These are phyloP conservation scores for Tachyglossus aculeatus DNA, from an alignment of 2,797 vertebrate species.

Conservation along the genomic window DNA sequence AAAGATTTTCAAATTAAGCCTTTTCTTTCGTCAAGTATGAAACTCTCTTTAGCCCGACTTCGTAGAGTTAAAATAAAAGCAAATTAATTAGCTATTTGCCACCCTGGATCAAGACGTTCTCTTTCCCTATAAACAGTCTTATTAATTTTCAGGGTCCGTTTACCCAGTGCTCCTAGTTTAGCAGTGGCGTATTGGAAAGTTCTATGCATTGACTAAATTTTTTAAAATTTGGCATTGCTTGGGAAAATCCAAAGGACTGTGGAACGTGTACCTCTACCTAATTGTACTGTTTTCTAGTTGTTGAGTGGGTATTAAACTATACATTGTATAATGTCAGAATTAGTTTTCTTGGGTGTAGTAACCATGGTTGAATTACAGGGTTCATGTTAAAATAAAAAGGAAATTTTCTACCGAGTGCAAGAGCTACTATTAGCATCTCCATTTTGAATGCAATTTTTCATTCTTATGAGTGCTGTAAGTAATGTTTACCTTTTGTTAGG, in stretches of 20 bases:
- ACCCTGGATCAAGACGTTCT: conserved; percentile 13
- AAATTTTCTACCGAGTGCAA: background rate
- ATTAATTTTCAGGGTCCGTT: conserved; percentile 24
- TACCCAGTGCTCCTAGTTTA: conserved; percentile 43
- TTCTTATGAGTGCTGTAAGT: conserved; percentile 49
- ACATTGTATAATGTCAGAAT: background rate
- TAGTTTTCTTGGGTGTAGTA: background rate
- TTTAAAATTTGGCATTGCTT: conserved; percentile 8
- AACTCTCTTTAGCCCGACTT: conserved; percentile 30
- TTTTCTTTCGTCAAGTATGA: conserved; percentile 36
- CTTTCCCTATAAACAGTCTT: background rate
- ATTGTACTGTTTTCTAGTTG: conserved; percentile 21
- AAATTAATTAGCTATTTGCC: conserved; percentile 18
- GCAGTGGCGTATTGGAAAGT: background rate
- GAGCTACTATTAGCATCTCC: background rate
- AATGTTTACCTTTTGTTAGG: conserved; percentile 31
- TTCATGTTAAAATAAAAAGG: background rate
- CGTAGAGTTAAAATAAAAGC: conserved; percentile 20
- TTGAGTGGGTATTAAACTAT: background rate
- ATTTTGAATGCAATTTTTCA: conserved; percentile 49
- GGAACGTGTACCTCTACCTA: background rate
- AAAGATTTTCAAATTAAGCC: too few species aligned
- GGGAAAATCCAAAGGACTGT: conserved; percentile 14
- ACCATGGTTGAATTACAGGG: background rate
- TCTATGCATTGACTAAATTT: background rate